Evolutionary conservation across 2,797 vertebrate species (phyloP).

Genomic region (Hylomyscus alleni): DNA sequence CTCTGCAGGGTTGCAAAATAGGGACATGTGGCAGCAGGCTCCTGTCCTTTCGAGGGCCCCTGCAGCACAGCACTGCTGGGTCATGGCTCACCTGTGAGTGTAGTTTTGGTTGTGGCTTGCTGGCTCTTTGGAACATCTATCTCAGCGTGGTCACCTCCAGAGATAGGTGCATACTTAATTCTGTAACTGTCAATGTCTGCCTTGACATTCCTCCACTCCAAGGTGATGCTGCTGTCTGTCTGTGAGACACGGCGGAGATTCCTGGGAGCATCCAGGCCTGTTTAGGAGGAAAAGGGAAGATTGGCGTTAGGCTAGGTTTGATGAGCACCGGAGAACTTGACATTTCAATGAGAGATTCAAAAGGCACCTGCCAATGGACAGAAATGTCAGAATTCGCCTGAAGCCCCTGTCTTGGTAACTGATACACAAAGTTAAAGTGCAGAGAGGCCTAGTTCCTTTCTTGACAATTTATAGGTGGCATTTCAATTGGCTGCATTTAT

Average conservation of each 20-base stretch:
- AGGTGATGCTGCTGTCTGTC: slow-evolving; percentile 95
- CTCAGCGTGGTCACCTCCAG: slow-evolving; percentile 96
- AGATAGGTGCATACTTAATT: slow-evolving; percentile 97
- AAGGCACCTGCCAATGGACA: background rate
- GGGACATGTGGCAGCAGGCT: background rate
- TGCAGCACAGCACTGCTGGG: accelerated
- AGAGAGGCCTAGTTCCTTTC: background rate
- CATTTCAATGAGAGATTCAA: background rate
- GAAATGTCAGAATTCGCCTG: background rate
- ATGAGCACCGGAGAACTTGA: background rate
- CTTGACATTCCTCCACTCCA: slow-evolving; percentile 96
- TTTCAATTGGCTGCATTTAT: background rate
- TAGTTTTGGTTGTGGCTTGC: slow-evolving; percentile 93
- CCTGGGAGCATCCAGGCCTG: slow-evolving; percentile 96
- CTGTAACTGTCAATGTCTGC: slow-evolving; percentile 93
- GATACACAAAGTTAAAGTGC: background rate
- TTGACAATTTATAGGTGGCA: background rate
- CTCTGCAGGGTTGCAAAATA: background rate
- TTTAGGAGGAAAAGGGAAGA: slow-evolving; percentile 53
- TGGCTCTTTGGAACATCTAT: slow-evolving; percentile 92
- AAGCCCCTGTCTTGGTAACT: background rate
- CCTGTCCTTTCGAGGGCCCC: background rate
- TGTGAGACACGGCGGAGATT: slow-evolving; percentile 93
- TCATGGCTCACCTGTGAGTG: slow-evolving; percentile 92
- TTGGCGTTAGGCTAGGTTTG: background rate